Evolutionary conservation across 2,888 invertebrate species (phyloP).

Genomic region (Sycophila texana): DNA sequence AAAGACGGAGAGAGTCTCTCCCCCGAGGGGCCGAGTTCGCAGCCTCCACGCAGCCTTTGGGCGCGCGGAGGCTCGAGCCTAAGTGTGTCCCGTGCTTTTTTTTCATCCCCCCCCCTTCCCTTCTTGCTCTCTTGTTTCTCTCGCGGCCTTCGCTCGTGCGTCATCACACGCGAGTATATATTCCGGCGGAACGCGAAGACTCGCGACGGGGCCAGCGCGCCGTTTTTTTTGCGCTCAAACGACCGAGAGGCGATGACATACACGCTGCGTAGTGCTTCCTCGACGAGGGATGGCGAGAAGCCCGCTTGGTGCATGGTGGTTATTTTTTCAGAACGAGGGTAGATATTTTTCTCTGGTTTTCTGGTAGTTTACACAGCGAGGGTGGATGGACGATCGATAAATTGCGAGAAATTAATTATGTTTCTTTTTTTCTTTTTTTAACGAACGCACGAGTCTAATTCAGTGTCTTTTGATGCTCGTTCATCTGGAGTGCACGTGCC

Average conservation of each 20-base stretch:
- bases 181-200: background rate
- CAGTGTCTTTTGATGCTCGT: too few relatives aligned
- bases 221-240: too few relatives aligned
- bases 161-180: background rate
- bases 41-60: background rate
- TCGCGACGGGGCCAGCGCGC: too few relatives aligned
- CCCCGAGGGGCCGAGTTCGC: background rate
- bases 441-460: background rate
- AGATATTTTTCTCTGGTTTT: too few relatives aligned
- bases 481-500: background rate
- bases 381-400: too few relatives aligned
- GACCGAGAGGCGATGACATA: too few relatives aligned
- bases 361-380: too few relatives aligned
- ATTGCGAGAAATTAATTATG: too few relatives aligned
- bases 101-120: background rate
- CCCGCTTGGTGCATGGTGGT: too few relatives aligned
- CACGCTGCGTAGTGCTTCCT: too few relatives aligned
- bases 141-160: background rate
- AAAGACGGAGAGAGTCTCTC: slow-evolving; percentile 2
- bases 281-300: too few relatives aligned
- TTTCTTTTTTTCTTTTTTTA: background rate
- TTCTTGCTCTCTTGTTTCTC: background rate
- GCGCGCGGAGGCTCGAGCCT: background rate
- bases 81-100: slow-evolving; percentile 8
- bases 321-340: too few relatives aligned